These are phyloP conservation scores for Procambarus virginalis DNA, from an alignment of 1,140 invertebrate genomes.

Conservation along the genomic window DNA sequence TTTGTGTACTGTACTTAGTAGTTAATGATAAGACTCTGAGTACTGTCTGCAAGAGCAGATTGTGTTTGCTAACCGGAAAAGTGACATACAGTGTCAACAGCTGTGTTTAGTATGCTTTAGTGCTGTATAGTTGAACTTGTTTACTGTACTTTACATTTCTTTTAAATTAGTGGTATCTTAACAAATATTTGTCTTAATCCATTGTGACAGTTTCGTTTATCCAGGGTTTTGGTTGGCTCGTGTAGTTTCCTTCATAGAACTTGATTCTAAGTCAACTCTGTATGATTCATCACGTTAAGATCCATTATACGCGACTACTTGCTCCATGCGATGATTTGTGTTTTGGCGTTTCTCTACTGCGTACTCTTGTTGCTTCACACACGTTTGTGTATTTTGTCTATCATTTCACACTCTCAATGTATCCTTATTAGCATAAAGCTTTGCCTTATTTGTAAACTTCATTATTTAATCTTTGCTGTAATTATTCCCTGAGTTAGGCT, in stretches of 20 bases:
- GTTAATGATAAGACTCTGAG: not conserved
- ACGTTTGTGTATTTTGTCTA: no score
- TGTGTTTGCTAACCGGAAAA: not conserved
- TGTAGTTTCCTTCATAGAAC: not conserved
- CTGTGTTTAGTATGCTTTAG: not conserved
- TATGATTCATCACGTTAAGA: not conserved
- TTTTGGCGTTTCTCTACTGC: no score
- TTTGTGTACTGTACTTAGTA: not conserved
- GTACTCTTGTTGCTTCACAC: no score
- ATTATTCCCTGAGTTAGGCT: no score
- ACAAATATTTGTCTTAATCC: not conserved
- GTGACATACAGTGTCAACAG: not conserved
- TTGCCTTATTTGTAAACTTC: no score
- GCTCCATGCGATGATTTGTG: no score
- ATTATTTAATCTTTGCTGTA: no score
- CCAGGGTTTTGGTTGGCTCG: not conserved
- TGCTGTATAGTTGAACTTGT: not conserved
- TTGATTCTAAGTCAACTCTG: not conserved
- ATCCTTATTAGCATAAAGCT: no score
- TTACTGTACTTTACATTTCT: not conserved
- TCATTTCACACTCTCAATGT: no score
- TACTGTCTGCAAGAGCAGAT: not conserved
- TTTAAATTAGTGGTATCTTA: not conserved
- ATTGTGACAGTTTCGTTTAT: not conserved
- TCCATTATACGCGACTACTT: no score